A percentile compares a stretch with the other conserved stretches of the same genome.
These are phyloP conservation scores for Cephus spinipes DNA, from an alignment of 2,888 invertebrate genomes.

Conservation along the genomic window DNA sequence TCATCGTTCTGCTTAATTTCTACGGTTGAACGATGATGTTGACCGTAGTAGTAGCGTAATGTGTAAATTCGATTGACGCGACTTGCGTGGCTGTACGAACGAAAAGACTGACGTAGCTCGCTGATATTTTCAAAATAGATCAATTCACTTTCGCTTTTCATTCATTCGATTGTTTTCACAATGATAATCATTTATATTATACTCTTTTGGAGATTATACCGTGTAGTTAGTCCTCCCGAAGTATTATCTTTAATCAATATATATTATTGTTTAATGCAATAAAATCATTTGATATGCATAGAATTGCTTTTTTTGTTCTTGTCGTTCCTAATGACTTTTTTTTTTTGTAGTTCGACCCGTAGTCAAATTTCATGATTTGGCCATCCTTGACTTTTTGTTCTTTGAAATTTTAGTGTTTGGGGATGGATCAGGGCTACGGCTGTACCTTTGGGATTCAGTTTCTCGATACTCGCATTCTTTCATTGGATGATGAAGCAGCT, in stretches of 20 bases:
- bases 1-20: background rate
- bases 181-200: slow-evolving; percentile 10
- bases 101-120: background rate
- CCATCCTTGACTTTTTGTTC: background rate
- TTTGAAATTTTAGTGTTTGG: slow-evolving; percentile 71
- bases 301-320: background rate
- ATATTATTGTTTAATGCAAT: slow-evolving; percentile 12
- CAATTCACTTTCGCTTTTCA: background rate
- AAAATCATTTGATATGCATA: slow-evolving; percentile 19
- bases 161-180: background rate
- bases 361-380: background rate
- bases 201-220: slow-evolving; percentile 14
- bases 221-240: slow-evolving; percentile 8
- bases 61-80: background rate
- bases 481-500: slow-evolving; percentile 83
- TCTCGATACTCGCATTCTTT: slow-evolving; percentile 80
- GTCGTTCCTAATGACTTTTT: background rate
- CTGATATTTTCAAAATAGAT: background rate
- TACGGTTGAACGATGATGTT: background rate
- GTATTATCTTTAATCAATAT: slow-evolving; percentile 14
- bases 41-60: background rate
- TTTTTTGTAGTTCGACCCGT: background rate
- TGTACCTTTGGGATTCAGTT: slow-evolving; percentile 84
- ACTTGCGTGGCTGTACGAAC: background rate
- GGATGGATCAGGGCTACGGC: slow-evolving; percentile 83